Base-by-base conservation (phyloP, 2,888 invertebrate species). In the Tenodera sinensis region DNA sequence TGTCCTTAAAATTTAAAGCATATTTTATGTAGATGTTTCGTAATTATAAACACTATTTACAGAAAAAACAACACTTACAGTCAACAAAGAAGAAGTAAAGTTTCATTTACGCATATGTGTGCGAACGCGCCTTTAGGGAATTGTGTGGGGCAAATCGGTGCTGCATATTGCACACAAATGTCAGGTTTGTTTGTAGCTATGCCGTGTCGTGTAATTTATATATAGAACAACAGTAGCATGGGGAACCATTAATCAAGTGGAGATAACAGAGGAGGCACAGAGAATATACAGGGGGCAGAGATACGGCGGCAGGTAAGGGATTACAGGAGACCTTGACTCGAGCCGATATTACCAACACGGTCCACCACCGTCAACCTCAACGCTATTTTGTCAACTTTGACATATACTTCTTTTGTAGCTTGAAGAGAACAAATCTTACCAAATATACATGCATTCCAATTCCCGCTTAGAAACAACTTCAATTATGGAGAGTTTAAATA, bases 121-220 rank as follows among this genome's bases (percentile, higher is more conserved):
- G 8, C 54, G 54, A 71, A 71, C 54, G 54, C 54, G 25, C 54
- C 54, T 71, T 14, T 20, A 71, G 54, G 54, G 15, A 71, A 42
- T 42, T 42, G 42, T 42, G 42, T 42, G 42, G 42, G 54, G 20
- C 54, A 71, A 71, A 71, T 71, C 54, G 54, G 54, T 71, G 25
- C 54, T 71, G 54, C 54, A 71, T 71, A 71, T 71, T 71, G 54
- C 54, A 71, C 54, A 71, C 54, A 71, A 71, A 71, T 71, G 54
- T 71, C 54, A 71, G 54, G 86, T 85, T 25, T 86, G 71, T 86
- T 86, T 54, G 86, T 87, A 87, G 87, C 83, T 71, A 25, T 25
- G 54, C 54, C 20, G 20, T 25, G 54, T 71, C 25, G 87, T 87
- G 87, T 87, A 87, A 87, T 87, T 87, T 87, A 87, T 87, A 83